phyloP scores from a whole-genome alignment of 2,113 vertebrate genomes.

The Motacilla alba region DNA sequence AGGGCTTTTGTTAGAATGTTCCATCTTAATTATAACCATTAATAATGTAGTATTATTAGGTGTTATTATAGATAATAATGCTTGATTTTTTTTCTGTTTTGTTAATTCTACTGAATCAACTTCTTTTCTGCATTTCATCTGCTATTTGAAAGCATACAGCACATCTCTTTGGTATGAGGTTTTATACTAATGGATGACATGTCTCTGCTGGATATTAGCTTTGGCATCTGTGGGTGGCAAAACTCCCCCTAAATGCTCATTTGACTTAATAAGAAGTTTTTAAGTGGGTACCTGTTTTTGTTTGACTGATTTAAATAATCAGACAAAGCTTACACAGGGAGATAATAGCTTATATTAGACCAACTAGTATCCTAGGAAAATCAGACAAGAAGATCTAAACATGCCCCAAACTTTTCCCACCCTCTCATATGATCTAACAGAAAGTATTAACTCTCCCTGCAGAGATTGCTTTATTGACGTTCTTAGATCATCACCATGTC shows the following conservation, averaged over 20 bases:
- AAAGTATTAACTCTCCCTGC: neutral
- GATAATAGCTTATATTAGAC: constrained; percentile 36
- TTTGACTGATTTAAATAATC: constrained; percentile 53
- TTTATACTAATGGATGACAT: constrained; percentile 52
- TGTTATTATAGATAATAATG: constrained; percentile 37
- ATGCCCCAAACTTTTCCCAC: neutral
- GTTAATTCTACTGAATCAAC: constrained; percentile 30
- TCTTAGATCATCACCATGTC: neutral
- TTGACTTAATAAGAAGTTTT: constrained; percentile 54
- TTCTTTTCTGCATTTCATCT: constrained; percentile 22
- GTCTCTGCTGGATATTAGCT: constrained; percentile 57
- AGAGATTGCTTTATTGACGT: neutral
- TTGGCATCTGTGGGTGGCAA: constrained; percentile 58
- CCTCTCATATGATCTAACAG: neutral
- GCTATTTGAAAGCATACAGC: constrained; percentile 20
- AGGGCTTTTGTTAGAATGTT: constrained; percentile 22
- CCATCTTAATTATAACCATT: constrained; percentile 20
- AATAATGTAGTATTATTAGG: constrained; percentile 8
- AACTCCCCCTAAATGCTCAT: constrained; percentile 23
- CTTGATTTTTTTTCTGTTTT: constrained; percentile 19
- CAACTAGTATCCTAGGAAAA: neutral
- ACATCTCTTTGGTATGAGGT: neutral
- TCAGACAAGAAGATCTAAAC: neutral
- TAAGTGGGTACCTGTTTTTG: constrained; percentile 47
- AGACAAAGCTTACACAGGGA: constrained; percentile 31